Evolutionary conservation across 2,888 invertebrate genomes (phyloP).

Genomic region (Pristionchus fissidentatus): DNA sequence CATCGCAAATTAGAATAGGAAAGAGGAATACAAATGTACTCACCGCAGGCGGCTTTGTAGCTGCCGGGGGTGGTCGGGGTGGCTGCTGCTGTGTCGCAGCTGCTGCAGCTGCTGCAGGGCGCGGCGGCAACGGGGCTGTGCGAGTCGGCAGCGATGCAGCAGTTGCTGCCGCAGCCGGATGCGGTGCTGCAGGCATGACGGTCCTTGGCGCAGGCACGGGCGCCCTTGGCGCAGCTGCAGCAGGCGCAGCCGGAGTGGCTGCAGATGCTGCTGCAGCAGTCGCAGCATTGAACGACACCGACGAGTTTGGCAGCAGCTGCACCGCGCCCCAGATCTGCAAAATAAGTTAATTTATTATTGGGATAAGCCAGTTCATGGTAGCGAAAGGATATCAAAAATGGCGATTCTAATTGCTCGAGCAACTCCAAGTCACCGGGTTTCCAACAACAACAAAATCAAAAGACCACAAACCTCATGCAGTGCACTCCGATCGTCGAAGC

Average conservation of each 20-base stretch:
- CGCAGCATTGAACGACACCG: conserved; percentile 23
- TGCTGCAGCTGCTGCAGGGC: neutral
- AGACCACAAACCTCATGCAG: conserved; percentile 55
- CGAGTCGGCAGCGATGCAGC: neutral
- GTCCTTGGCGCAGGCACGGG: conserved; percentile 16
- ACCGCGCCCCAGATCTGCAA: conserved; percentile 44
- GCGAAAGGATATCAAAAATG: no score
- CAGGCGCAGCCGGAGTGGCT: neutral
- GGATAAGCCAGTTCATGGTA: neutral
- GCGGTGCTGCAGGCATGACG: neutral
- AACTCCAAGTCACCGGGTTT: no score
- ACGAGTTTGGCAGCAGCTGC: conserved; percentile 38
- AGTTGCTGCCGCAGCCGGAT: neutral
- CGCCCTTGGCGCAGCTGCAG: no score
- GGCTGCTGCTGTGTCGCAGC: neutral
- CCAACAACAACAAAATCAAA: neutral
- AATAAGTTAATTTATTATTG: neutral
- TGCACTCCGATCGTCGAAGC: conserved; percentile 66
- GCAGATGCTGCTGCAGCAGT: neutral
- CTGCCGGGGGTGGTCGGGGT: conserved; percentile 4
- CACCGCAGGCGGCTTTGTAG: conserved; percentile 24
- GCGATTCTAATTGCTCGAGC: no score
- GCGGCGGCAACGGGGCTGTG: neutral
- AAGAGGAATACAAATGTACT: neutral
- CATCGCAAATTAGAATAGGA: neutral